A percentile compares a stretch with the other conserved stretches of the same genome.
These are phyloP conservation scores for Xenops minutus DNA, from an alignment of 2,797 vertebrate species.

Conservation along the genomic window DNA sequence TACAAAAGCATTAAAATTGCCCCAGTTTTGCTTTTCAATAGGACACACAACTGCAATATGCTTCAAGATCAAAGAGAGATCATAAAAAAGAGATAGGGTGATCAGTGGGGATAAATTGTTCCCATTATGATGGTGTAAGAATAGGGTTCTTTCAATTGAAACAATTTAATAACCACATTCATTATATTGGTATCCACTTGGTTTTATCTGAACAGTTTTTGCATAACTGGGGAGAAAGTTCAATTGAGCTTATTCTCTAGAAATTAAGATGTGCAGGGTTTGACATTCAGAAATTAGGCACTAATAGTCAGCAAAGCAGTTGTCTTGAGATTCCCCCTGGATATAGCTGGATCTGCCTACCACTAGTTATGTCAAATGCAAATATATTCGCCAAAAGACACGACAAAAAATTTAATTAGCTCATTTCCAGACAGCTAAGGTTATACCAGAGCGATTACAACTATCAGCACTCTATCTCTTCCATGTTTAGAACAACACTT, in stretches of 20 bases:
- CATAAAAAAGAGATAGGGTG: slow-evolving; percentile 92
- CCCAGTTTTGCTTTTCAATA: slow-evolving; percentile 99
- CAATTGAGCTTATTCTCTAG: slow-evolving; percentile 86
- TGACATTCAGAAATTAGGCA: slow-evolving; percentile 96
- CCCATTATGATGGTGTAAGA: slow-evolving; percentile 99
- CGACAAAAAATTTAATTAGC: slow-evolving; percentile 74
- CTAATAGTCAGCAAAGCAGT: slow-evolving; percentile 92
- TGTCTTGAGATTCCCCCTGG: slow-evolving; percentile 90
- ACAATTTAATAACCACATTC: slow-evolving; percentile 99
- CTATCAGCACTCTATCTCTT: slow-evolving; percentile 1
- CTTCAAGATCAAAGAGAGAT: slow-evolving; percentile 99
- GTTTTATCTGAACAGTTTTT: slow-evolving; percentile 85
- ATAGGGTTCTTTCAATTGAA: slow-evolving; percentile 98
- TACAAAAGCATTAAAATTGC: slow-evolving; percentile 99
- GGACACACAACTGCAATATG: slow-evolving; percentile 99
- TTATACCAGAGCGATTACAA: slow-evolving; percentile 24
- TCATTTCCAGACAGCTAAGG: slow-evolving; percentile 64
- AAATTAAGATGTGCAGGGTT: slow-evolving; percentile 95
- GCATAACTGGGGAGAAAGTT: slow-evolving; percentile 85
- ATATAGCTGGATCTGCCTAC: slow-evolving; percentile 86
- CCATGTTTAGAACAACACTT: background rate
- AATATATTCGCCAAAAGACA: slow-evolving; percentile 78
- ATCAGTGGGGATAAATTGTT: slow-evolving; percentile 99
- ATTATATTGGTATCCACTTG: slow-evolving; percentile 93
- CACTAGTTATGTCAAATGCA: slow-evolving; percentile 95